Conservation (phyloP, 2,888 invertebrate genomes). For the Campoplex nolae region DNA sequence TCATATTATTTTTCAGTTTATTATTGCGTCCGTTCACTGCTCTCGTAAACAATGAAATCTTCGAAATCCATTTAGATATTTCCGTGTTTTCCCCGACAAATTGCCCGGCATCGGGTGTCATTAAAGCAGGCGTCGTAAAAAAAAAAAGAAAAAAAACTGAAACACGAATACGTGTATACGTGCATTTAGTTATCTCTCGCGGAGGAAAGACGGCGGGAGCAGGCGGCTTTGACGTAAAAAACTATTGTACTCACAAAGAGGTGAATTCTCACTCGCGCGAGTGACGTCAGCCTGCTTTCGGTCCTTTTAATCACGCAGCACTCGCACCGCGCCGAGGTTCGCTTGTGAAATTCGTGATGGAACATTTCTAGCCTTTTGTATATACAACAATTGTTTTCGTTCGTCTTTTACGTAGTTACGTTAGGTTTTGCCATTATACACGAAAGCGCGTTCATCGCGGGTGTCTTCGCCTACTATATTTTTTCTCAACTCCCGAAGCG, state of each 20-base stretch:
- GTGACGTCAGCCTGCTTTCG: not conserved
- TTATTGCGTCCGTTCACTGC: slow-evolving; percentile 22
- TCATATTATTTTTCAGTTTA: slow-evolving; percentile 11
- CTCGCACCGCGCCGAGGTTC: not conserved
- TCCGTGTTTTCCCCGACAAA: slow-evolving; percentile 30
- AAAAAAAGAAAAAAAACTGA: not conserved
- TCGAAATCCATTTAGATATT: slow-evolving; percentile 23
- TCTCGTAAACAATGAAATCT: slow-evolving; percentile 31
- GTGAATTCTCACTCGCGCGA: not conserved
- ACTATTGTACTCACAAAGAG: not conserved
- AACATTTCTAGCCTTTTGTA: not conserved
- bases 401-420: not conserved
- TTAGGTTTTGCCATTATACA: not conserved
- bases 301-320: not conserved
- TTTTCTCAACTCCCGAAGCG: no score
- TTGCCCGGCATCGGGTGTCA: slow-evolving; percentile 3
- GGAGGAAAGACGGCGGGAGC: not conserved
- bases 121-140: slow-evolving; percentile 5
- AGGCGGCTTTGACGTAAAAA: not conserved
- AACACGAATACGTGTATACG: not conserved
- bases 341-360: slow-evolving; percentile 18
- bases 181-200: slow-evolving; percentile 3
- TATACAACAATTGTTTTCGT: not conserved
- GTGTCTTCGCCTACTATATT: no score
- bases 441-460: not conserved